Percentiles rank a stretch among this genome's conserved stretches.
phyloP scores from a whole-genome alignment of 1,140 invertebrate species.

The Drosophila mojavensis region DNA sequence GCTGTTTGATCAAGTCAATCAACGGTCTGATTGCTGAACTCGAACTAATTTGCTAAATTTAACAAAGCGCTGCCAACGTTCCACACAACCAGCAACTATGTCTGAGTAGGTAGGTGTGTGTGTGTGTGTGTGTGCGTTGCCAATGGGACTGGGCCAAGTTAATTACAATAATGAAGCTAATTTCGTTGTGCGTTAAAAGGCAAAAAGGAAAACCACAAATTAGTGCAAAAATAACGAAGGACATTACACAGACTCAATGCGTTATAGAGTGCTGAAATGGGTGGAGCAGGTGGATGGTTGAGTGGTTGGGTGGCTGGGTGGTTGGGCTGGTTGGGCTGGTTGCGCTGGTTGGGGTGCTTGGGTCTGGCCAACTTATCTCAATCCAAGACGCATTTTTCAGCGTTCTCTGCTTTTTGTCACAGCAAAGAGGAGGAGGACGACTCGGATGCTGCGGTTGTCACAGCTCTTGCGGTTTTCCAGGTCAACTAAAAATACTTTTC shows the following conservation, averaged over 20 bases:
- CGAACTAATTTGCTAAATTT: conserved; percentile 66
- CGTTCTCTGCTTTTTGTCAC: conserved; percentile 60
- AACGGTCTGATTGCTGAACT: conserved; percentile 22
- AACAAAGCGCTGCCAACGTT: conserved; percentile 42
- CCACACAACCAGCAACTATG: conserved; percentile 18
- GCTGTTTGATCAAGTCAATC: conserved; percentile 38
- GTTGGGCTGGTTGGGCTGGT: not conserved
- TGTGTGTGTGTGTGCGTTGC: not conserved
- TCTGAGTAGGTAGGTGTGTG: not conserved
- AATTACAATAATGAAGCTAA: conserved; percentile 77
- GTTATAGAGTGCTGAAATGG: not conserved
- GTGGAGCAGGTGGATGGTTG: not conserved
- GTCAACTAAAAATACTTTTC: conserved; percentile 63
- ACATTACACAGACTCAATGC: conserved; percentile 43
- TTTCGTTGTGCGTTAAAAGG: conserved; percentile 56
- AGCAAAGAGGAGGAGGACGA: conserved; percentile 1
- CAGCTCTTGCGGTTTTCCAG: conserved; percentile 48
- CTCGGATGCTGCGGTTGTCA: conserved; percentile 19
- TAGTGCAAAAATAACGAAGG: conserved; percentile 58
- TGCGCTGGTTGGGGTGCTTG: not conserved
- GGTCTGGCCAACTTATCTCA: conserved; percentile 58
- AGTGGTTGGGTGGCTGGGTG: conserved; percentile 1
- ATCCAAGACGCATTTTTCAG: conserved; percentile 66
- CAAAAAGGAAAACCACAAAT: conserved; percentile 68
- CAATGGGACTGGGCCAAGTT: conserved; percentile 46